phyloP scores from a whole-genome alignment of 2,888 invertebrate genomes.

The Drosophila rubida region DNA sequence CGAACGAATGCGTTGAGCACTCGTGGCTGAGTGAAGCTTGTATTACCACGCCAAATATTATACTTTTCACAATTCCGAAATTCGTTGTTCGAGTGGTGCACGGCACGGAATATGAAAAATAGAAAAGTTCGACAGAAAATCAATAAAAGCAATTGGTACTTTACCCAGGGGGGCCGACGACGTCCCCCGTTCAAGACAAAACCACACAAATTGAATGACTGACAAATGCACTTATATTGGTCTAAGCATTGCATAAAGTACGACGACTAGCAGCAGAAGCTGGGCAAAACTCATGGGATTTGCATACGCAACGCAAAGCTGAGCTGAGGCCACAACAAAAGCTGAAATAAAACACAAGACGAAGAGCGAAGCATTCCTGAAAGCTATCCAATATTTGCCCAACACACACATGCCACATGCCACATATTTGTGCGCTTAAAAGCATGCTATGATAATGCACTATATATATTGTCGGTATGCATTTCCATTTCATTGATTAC shows the following conservation, averaged over 20 bases:
- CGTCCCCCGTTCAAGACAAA: constrained; percentile 32
- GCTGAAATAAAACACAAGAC: constrained; percentile 30
- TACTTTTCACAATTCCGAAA: constrained; percentile 20
- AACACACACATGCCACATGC: background rate
- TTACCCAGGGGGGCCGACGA: constrained; percentile 40
- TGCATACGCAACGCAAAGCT: constrained; percentile 50
- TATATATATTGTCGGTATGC: background rate
- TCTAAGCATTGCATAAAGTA: constrained; percentile 29
- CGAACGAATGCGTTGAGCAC: constrained; percentile 1
- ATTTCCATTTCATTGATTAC: constrained; percentile 9
- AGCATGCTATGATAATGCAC: constrained; percentile 25
- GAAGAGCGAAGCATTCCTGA: constrained; percentile 24
- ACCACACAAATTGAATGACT: constrained; percentile 64
- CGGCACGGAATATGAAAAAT: constrained; percentile 23
- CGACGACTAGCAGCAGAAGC: constrained; percentile 33
- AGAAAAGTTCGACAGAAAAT: constrained; percentile 50
- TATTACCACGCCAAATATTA: constrained; percentile 29
- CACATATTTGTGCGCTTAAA: constrained; percentile 19
- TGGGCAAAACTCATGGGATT: constrained; percentile 53
- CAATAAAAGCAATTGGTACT: constrained; percentile 70
- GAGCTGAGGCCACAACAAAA: constrained; percentile 43
- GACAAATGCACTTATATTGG: constrained; percentile 70
- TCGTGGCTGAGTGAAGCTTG: constrained; percentile 6
- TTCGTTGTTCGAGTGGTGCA: constrained; percentile 21
- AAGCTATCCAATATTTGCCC: constrained; percentile 17